Evolutionary conservation across 2,888 invertebrate genomes (phyloP).

Genomic region (Agriopis marginaria): DNA sequence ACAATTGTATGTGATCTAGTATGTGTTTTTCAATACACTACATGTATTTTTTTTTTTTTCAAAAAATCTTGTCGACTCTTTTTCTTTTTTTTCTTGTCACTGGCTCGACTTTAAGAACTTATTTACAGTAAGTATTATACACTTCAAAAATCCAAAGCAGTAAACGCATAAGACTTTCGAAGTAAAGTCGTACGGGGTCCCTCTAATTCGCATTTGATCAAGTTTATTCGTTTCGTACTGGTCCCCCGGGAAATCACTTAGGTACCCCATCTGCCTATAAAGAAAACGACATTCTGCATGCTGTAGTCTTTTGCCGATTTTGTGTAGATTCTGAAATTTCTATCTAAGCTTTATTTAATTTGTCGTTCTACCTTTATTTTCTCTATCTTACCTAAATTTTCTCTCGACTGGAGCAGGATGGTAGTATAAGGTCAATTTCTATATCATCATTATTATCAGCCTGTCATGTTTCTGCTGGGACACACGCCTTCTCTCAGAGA

Average conservation of each 20-base stretch:
- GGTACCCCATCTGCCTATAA: constrained; percentile 29
- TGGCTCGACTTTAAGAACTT: background rate
- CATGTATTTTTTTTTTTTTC: background rate
- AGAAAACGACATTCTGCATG: constrained; percentile 25
- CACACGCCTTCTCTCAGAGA: too few relatives aligned
- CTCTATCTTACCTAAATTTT: too few relatives aligned
- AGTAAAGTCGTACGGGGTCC: constrained; percentile 1
- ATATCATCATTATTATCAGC: too few relatives aligned
- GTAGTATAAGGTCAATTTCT: too few relatives aligned
- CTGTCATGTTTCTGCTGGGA: too few relatives aligned
- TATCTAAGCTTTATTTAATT: constrained; percentile 5
- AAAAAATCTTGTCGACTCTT: too few relatives aligned
- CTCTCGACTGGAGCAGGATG: too few relatives aligned
- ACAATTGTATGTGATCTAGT: too few relatives aligned
- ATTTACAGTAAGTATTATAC: background rate
- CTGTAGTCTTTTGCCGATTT: constrained; percentile 10
- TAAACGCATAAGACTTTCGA: background rate
- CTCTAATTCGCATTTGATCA: constrained; percentile 39
- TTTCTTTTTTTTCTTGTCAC: too few relatives aligned
- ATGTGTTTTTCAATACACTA: too few relatives aligned
- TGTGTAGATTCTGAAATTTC: constrained; percentile 1
- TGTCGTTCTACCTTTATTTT: background rate
- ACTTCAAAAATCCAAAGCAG: background rate
- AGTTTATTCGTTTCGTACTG: constrained; percentile 34
- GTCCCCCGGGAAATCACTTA: constrained; percentile 37